Evolutionary conservation across 2,888 invertebrate genomes (phyloP).

Genomic region (Drosophila parthenogenetica): DNA sequence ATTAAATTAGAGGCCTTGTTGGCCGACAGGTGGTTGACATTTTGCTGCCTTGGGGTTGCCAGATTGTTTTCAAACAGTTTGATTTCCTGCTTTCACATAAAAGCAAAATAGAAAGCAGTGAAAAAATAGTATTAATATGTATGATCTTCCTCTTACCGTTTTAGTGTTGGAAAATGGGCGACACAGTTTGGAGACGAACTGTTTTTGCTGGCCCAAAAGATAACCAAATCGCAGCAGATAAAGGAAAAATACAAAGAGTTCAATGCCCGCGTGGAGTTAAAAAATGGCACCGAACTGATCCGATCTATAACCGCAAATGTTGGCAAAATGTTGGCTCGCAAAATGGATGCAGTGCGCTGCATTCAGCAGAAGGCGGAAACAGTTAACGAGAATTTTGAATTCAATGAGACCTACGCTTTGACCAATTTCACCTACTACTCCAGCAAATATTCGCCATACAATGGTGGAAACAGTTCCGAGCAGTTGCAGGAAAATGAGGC

Average conservation of each 20-base stretch:
- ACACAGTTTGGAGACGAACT: conserved; percentile 91
- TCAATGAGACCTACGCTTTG: conserved; percentile 83
- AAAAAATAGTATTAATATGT: not conserved
- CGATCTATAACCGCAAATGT: conserved; percentile 92
- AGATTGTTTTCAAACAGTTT: conserved; percentile 1
- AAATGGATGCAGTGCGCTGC: conserved; percentile 95
- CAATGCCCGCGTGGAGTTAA: conserved; percentile 91
- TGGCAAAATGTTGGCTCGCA: conserved; percentile 93
- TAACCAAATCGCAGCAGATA: conserved; percentile 92
- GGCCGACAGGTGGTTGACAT: conserved; percentile 78
- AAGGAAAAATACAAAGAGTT: conserved; percentile 91
- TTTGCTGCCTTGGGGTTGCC: conserved; percentile 36
- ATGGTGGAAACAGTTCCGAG: conserved; percentile 81
- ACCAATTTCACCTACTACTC: conserved; percentile 88
- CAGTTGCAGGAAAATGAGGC: conserved; percentile 75
- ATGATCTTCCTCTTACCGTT: not conserved
- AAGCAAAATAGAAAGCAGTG: not conserved
- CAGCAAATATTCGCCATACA: conserved; percentile 90
- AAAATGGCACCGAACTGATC: conserved; percentile 92
- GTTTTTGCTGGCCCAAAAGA: conserved; percentile 90
- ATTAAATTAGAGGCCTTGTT: conserved; percentile 73
- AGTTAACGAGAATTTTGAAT: conserved; percentile 88
- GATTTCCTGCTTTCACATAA: not conserved
- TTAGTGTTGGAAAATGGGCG: conserved; percentile 91
- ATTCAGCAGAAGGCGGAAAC: conserved; percentile 91